A percentile compares a stretch with the other conserved stretches of the same genome.
These are phyloP conservation scores for Heliornis fulica DNA, from an alignment of 2,113 vertebrate species.

Conservation along the genomic window DNA sequence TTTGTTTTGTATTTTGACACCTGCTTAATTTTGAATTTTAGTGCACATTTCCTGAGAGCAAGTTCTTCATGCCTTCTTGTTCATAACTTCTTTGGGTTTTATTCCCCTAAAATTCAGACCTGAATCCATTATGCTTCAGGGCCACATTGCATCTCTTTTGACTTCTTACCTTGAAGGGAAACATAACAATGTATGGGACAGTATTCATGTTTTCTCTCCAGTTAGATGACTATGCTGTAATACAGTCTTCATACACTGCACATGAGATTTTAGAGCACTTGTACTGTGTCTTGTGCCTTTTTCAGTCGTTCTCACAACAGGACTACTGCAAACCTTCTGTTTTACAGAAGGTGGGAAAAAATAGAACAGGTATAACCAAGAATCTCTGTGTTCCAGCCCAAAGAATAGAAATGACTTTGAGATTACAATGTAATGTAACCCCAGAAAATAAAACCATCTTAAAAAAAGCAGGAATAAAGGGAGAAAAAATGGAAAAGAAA, in stretches of 20 bases:
- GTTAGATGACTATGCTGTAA: background rate
- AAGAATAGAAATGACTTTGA: background rate
- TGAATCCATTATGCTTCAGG: background rate
- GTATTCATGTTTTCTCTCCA: background rate
- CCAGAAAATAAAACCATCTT: background rate
- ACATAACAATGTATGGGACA: background rate
- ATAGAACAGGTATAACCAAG: background rate
- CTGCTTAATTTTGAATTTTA: background rate
- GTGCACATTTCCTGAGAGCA: background rate
- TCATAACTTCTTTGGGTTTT: background rate
- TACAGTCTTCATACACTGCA: background rate
- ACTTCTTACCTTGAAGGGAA: background rate
- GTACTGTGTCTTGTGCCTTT: background rate
- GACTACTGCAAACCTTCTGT: conserved; percentile 2
- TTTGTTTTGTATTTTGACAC: background rate
- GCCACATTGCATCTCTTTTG: background rate
- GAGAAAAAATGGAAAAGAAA: background rate
- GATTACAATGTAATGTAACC: conserved; percentile 4
- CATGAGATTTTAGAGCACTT: background rate
- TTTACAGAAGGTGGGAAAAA: background rate
- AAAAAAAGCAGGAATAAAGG: background rate
- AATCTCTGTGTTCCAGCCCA: conserved; percentile 5
- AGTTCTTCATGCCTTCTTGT: background rate
- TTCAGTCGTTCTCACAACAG: background rate
- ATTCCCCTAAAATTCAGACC: background rate